Base-by-base conservation (phyloP, 2,113 vertebrate species). In the Podocnemis expansa region DNA sequence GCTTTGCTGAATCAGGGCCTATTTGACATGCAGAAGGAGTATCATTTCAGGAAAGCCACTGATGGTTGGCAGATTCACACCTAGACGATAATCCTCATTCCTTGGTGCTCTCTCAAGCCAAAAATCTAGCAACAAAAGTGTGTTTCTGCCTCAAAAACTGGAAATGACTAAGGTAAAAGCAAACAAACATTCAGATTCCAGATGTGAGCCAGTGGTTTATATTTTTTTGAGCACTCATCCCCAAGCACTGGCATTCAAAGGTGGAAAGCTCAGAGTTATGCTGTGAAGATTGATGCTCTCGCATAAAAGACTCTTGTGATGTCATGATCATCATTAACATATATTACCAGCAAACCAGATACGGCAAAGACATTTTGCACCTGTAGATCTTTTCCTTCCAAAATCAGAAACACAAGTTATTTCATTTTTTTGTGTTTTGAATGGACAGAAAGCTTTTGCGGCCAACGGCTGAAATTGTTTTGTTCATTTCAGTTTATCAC, bases 401-500 rank as follows among this genome's bases (percentile, higher is more conserved):
- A 45, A 54, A 83, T 11, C 2, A 38, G 81, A 88, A 29, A 22
- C 58, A 41, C 10, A 0, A 24, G 34, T 21, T 1, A 31, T n/a
- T 67, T 43, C 2, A 47, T 21, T 70, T 88, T 84, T 56, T 12
- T 6, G 27, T 45, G n/a, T 0, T 0, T 10, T 34, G 34, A 51
- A 49, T 1, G 31, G 78, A 79, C 78, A 38, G 73, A 82, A 38
- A 41, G 5, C 9, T 3, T 47, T 34, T 4, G n/a, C 78, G 21
- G 19, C 55, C 27, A 10, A 34, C n/a, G 3, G 34, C 27, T 78
- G 16, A 29, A 97, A 95, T 93, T 1, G 85, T 90, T 95, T 96
- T 90, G 94, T 89, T 94, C 52, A 67, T 94, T 80, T 25, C 78
- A 88, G 97, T 96, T 97, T 97, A 78, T 97, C 98, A 96, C 96